phyloP scores from a whole-genome alignment of 2,888 invertebrate species.

The Endotricha flammealis region DNA sequence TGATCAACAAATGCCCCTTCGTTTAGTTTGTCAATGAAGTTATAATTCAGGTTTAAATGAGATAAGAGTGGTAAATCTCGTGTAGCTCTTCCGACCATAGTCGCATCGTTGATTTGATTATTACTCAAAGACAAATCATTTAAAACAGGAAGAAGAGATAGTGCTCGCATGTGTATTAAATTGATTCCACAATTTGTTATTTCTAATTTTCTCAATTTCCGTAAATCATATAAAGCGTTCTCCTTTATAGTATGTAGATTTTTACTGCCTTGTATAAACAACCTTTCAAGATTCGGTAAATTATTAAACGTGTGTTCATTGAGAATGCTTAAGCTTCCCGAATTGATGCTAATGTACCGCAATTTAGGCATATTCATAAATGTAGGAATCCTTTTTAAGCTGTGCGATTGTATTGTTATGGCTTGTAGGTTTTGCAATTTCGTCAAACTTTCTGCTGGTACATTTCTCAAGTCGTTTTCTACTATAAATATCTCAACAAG shows the following conservation, averaged over 20 bases:
- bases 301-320: constrained; percentile 84
- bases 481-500: constrained; percentile 91
- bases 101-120: constrained; percentile 87
- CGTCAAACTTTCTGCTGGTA: constrained; percentile 87
- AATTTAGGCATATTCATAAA: constrained; percentile 84
- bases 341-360: constrained; percentile 85
- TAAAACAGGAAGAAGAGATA: constrained; percentile 84
- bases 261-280: constrained; percentile 85
- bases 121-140: constrained; percentile 83
- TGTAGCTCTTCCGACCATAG: constrained; percentile 88
- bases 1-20: constrained; percentile 90
- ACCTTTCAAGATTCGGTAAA: constrained; percentile 84
- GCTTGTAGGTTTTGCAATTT: constrained; percentile 88
- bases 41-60: constrained; percentile 83
- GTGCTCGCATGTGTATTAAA: constrained; percentile 87
- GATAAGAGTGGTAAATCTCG: constrained; percentile 86
- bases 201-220: constrained; percentile 83
- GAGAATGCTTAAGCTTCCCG: constrained; percentile 81
- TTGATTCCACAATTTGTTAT: constrained; percentile 86
- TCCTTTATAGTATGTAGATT: constrained; percentile 84
- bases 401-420: constrained; percentile 87
- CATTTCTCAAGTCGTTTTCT: constrained; percentile 87
- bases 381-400: constrained; percentile 85
- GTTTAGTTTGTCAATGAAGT: constrained; percentile 82
- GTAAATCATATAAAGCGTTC: constrained; percentile 83